Evolutionary conservation across 2,888 invertebrate genomes (phyloP).

Genomic region (Drosophila leonis): DNA sequence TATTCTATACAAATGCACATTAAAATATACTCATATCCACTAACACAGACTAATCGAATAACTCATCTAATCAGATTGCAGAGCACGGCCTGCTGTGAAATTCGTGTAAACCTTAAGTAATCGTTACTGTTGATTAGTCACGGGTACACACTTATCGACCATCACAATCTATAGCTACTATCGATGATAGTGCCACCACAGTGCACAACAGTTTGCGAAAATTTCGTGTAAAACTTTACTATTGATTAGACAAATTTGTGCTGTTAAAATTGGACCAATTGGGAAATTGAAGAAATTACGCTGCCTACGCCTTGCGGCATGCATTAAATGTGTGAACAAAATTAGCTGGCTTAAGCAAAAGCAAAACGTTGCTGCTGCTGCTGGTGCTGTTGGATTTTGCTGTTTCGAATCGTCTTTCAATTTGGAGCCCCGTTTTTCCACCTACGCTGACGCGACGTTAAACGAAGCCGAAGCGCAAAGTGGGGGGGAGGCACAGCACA

Average conservation of each 20-base stretch:
- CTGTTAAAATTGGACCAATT: constrained; percentile 28
- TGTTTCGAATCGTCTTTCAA: constrained; percentile 41
- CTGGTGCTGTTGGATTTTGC: constrained; percentile 25
- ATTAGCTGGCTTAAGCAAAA: constrained; percentile 35
- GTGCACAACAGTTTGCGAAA: constrained; percentile 77
- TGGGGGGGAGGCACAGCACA: constrained; percentile 14
- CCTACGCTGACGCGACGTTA: constrained; percentile 51
- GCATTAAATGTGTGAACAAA: constrained; percentile 36
- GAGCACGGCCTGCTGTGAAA: background rate
- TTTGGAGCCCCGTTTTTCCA: constrained; percentile 55
- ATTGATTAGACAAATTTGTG: constrained; percentile 59
- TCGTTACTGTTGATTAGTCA: constrained; percentile 19
- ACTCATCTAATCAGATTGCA: background rate
- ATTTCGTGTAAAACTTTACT: constrained; percentile 60
- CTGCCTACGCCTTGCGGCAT: constrained; percentile 35
- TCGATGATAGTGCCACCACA: constrained; percentile 68
- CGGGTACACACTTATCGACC: constrained; percentile 27
- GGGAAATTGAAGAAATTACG: constrained; percentile 26
- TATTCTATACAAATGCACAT: background rate
- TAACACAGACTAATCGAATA: background rate
- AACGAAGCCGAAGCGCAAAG: constrained; percentile 25
- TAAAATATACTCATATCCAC: background rate
- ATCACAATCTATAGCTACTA: constrained; percentile 40
- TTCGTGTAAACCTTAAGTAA: background rate
- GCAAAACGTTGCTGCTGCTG: constrained; percentile 39